Evolutionary conservation across 92 coral and sea anemone species (phyloP), one percentile per base, ranked within the genome.

Genomic region (Porites cylindrica): DNA sequence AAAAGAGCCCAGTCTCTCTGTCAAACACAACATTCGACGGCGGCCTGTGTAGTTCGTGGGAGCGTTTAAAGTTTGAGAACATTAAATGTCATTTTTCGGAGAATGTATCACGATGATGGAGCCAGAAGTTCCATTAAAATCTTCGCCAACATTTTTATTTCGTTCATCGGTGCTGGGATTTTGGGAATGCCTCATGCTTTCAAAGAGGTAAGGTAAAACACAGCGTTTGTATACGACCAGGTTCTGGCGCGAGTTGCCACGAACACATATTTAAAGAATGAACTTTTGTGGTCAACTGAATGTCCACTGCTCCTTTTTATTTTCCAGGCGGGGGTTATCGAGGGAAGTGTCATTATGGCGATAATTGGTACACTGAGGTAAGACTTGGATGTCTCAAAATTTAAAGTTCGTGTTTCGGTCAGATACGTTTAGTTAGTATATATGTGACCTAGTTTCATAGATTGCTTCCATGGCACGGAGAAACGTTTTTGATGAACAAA

Each of bases 101-200:
- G 80, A 61, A 83, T 83, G 87, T 72, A 73, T 63, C 94, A 93
- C 73, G 95, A 92, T 88, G 98, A 92, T 67, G 99, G 99, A 63
- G 96, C 99, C 82, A 97, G 73, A 72, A 97, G 98, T 91, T 85
- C 92, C 50, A 90, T 96, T 70, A 97, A 97, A 79, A 97, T 97
- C 65, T 95, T 97, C 86, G 99, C 98, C 66, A 97, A 97, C 77
- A 90, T 97, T 82, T 97, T 97, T 65, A 97, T 97, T 78, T 92
- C 99, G 56, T 97, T 95, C 78, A 97, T 97, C 88, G 99, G 99
- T 74, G 99, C 99, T 80, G 99, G 99, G 81, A 93, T 97, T 77
- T 91, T 97, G 76, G 99, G 99, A 72, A 95, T 97, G 92, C 99
- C 99, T 19, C 96, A 87, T 77, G 99, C 99, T 50, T 96, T 97